Evolutionary conservation across 2,888 invertebrate species (phyloP).

Genomic region (Megalurothrips usitatus): DNA sequence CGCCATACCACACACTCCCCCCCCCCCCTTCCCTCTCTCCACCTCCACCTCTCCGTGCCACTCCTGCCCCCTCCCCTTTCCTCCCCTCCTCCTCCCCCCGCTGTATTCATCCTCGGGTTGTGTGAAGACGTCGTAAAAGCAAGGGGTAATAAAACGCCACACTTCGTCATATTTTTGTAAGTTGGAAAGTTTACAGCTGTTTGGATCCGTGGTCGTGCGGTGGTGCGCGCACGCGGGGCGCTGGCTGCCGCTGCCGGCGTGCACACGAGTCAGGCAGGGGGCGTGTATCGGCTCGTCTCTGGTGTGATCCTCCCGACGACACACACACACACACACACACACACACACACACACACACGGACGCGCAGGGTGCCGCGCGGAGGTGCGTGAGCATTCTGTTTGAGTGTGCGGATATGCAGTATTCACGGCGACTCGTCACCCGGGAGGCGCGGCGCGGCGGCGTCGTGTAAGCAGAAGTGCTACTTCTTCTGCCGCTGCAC

Average conservation of each 20-base stretch:
- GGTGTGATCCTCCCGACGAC: background rate
- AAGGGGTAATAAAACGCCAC: conserved; percentile 24
- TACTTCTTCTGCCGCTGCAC: too few relatives aligned
- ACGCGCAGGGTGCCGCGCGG: too few relatives aligned
- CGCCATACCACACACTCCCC: background rate
- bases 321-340: too few relatives aligned
- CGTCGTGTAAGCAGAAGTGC: too few relatives aligned
- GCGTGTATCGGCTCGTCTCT: background rate
- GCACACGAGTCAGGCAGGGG: background rate
- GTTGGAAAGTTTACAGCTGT: conserved; percentile 24
- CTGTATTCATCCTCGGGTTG: conserved; percentile 32
- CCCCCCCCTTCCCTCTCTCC: conserved; percentile 28
- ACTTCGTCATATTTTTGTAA: conserved; percentile 23
- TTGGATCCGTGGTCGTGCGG: background rate
- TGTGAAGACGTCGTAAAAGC: conserved; percentile 31
- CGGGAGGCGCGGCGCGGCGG: too few relatives aligned
- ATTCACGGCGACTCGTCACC: too few relatives aligned
- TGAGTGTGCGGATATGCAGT: too few relatives aligned
- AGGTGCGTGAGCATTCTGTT: too few relatives aligned
- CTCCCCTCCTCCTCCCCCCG: conserved; percentile 34
- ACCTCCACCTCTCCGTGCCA: conserved; percentile 34
- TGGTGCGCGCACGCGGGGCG: background rate
- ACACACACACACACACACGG: too few relatives aligned
- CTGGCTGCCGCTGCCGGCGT: background rate
- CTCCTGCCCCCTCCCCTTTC: conserved; percentile 35